phyloP scores from a whole-genome alignment of 2,113 vertebrate genomes.

The Sapajus apella region DNA sequence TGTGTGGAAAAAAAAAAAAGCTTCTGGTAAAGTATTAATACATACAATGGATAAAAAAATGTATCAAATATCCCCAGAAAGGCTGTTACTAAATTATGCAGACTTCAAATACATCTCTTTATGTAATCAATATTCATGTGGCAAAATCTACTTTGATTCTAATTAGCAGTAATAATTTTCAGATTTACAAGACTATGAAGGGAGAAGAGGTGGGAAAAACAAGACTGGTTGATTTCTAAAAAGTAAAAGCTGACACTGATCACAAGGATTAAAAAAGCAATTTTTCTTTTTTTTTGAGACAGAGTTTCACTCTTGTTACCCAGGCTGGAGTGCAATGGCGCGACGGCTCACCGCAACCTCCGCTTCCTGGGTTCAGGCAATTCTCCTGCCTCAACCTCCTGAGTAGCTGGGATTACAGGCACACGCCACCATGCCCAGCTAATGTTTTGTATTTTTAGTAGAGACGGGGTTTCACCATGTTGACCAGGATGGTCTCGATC shows the following conservation, averaged over 20 bases:
- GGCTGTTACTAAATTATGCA: neutral
- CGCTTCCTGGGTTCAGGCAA: too few species aligned
- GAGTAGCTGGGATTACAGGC: too few species aligned
- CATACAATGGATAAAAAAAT: neutral
- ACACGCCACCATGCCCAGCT: too few species aligned
- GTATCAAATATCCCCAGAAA: neutral
- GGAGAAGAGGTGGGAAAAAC: neutral
- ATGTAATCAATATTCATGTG: neutral
- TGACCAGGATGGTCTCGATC: too few species aligned
- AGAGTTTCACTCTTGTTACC: too few species aligned
- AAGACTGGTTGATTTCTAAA: neutral
- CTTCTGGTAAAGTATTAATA: neutral
- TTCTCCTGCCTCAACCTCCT: too few species aligned
- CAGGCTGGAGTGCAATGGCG: too few species aligned
- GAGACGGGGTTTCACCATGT: too few species aligned
- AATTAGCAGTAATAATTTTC: neutral
- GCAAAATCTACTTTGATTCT: neutral
- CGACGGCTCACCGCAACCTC: too few species aligned
- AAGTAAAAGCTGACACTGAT: neutral
- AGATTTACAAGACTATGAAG: neutral
- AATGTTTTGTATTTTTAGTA: too few species aligned
- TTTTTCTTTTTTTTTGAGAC: neutral
- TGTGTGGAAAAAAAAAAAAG: too few species aligned
- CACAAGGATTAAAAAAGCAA: neutral
- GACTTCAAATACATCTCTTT: neutral